These are phyloP conservation scores for Cheilosia impressa DNA, from an alignment of 2,888 invertebrate genomes.

Conservation along the genomic window DNA sequence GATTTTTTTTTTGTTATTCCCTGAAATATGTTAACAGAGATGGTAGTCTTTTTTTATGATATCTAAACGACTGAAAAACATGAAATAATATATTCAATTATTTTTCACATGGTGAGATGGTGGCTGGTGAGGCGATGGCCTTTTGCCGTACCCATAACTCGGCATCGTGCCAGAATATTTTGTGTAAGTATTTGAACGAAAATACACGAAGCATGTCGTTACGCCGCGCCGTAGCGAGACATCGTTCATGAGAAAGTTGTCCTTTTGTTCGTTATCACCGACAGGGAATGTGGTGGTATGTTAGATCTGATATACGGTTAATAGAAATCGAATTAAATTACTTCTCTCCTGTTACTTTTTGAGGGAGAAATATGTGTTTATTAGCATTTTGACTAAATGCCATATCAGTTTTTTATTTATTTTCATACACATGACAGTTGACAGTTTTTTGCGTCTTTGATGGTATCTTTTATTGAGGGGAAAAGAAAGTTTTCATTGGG, in stretches of 20 bases:
- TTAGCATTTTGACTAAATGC: constrained; percentile 65
- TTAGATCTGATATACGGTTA: constrained; percentile 49
- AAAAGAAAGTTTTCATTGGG: constrained; percentile 35
- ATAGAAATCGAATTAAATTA: constrained; percentile 64
- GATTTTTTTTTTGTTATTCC: constrained; percentile 7
- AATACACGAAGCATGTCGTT: constrained; percentile 31
- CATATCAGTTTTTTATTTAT: constrained; percentile 33
- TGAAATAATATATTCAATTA: constrained; percentile 70
- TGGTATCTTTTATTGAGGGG: constrained; percentile 24
- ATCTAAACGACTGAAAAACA: constrained; percentile 66
- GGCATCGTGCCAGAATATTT: too few species aligned
- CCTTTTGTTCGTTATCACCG: constrained; percentile 11
- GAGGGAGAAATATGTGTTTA: constrained; percentile 57
- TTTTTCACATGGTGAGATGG: constrained; percentile 8
- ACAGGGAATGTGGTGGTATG: constrained; percentile 29
- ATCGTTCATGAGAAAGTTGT: constrained; percentile 28
- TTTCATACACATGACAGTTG: constrained; percentile 42
- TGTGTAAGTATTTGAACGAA: constrained; percentile 7
- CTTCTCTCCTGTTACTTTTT: constrained; percentile 50
- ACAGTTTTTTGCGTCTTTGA: constrained; percentile 43
- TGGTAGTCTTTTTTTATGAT: constrained; percentile 44
- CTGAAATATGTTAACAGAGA: constrained; percentile 52
- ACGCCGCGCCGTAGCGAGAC: constrained; percentile 12
- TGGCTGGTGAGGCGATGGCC: too few species aligned
- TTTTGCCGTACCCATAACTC: too few species aligned